Conservation (phyloP, 2,888 invertebrate species). For the Andrena minutula region DNA sequence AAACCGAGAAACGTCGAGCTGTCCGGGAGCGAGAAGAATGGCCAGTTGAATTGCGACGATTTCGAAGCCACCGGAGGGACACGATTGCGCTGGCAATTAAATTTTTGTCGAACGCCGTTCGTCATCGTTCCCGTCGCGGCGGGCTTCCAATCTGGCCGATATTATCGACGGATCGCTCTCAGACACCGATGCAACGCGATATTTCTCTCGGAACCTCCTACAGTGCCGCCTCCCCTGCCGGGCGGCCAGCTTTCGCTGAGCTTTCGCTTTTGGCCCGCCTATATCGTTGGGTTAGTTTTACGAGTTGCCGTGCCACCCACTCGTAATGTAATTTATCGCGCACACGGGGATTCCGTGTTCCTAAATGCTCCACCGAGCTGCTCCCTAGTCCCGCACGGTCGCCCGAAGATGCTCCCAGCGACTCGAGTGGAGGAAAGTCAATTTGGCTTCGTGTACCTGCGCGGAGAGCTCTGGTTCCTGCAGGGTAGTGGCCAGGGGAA, state of each 20-base stretch:
- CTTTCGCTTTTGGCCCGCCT: slow-evolving; percentile 70
- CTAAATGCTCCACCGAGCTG: slow-evolving; percentile 31
- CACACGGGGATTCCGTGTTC: slow-evolving; percentile 52
- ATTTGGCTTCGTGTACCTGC: slow-evolving; percentile 6
- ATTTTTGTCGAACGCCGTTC: slow-evolving; percentile 48
- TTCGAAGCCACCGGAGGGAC: slow-evolving; percentile 30
- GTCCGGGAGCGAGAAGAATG: slow-evolving; percentile 22
- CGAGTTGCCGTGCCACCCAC: slow-evolving; percentile 52
- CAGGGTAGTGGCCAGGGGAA: background rate
- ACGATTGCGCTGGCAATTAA: slow-evolving; percentile 52
- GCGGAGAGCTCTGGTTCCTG: background rate
- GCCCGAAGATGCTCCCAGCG: slow-evolving; percentile 1
- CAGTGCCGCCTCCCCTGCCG: background rate
- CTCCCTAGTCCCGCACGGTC: slow-evolving; percentile 12
- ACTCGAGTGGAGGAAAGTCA: background rate
- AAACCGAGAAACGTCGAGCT: slow-evolving; percentile 26
- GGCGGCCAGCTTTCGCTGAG: slow-evolving; percentile 68
- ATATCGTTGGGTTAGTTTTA: slow-evolving; percentile 65
- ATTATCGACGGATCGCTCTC: slow-evolving; percentile 47
- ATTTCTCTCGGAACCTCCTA: slow-evolving; percentile 32
- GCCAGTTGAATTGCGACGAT: slow-evolving; percentile 27
- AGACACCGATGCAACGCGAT: slow-evolving; percentile 26
- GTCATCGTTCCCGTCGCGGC: slow-evolving; percentile 36
- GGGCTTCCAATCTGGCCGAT: slow-evolving; percentile 26
- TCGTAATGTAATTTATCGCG: slow-evolving; percentile 68